These are phyloP conservation scores for Leucophenga maculata DNA, from an alignment of 2,888 invertebrate genomes.

Conservation along the genomic window DNA sequence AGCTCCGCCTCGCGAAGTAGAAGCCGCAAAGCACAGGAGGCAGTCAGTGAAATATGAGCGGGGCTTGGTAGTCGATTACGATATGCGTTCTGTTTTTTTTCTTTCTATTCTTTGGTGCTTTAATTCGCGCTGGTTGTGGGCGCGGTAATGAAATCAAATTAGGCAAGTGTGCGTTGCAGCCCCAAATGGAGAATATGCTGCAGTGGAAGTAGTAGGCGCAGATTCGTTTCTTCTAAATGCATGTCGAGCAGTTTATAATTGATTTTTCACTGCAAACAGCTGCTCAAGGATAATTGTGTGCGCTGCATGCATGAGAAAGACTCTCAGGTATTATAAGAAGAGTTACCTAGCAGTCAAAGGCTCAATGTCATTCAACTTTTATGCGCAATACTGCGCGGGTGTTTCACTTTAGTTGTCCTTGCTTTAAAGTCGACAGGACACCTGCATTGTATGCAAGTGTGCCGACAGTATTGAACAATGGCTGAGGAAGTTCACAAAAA, in stretches of 20 bases:
- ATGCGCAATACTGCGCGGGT: background rate
- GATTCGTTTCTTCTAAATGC: background rate
- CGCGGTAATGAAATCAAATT: conserved; percentile 73
- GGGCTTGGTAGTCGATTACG: conserved; percentile 30
- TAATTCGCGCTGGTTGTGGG: conserved; percentile 55
- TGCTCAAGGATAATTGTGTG: conserved; percentile 9
- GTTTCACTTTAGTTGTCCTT: conserved; percentile 5
- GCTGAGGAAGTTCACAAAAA: too few relatives aligned
- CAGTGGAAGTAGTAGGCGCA: background rate
- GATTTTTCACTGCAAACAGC: conserved; percentile 13
- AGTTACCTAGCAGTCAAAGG: background rate
- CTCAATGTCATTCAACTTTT: too few relatives aligned
- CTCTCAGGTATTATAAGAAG: background rate
- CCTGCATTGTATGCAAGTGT: too few relatives aligned
- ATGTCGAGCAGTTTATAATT: conserved; percentile 4
- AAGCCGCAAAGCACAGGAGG: conserved; percentile 2
- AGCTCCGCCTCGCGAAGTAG: conserved; percentile 56
- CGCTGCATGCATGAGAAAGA: too few relatives aligned
- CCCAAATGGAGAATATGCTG: conserved; percentile 32
- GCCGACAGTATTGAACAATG: too few relatives aligned
- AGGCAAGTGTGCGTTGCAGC: conserved; percentile 66
- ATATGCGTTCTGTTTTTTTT: conserved; percentile 5
- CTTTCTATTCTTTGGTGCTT: background rate
- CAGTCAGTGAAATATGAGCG: background rate
- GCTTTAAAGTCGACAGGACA: background rate